These are phyloP conservation scores for Orchesella cincta DNA, from an alignment of 1,140 invertebrate genomes.

Conservation along the genomic window DNA sequence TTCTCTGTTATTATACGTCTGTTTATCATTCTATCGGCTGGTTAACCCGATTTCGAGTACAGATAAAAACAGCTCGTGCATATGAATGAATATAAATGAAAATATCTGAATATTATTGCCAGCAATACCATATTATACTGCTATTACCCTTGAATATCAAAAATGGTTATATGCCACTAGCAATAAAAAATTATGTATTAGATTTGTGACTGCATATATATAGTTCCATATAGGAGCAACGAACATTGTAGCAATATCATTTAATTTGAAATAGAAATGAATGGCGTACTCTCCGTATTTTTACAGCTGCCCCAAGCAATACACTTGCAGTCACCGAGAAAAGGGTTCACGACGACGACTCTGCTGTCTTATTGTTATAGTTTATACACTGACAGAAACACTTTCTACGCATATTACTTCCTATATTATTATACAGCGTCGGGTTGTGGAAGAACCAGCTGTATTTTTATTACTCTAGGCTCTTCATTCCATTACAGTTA, in stretches of 20 bases:
- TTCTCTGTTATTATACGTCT: not conserved
- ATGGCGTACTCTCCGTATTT: not conserved
- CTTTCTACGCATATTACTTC: not conserved
- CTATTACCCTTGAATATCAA: too few species aligned
- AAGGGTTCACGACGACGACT: conserved; percentile 11
- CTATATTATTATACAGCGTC: not conserved
- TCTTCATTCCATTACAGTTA: conserved; percentile 22
- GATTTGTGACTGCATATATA: not conserved
- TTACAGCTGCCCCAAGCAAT: conserved; percentile 8
- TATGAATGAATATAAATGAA: not conserved
- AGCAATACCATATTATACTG: too few species aligned
- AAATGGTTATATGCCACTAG: not conserved
- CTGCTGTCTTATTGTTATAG: not conserved
- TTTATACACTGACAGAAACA: not conserved
- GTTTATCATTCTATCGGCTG: conserved; percentile 11
- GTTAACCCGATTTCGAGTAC: not conserved
- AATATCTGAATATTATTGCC: not conserved
- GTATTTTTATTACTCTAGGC: conserved; percentile 11
- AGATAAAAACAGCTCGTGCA: not conserved
- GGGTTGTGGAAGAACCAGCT: not conserved
- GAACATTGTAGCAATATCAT: not conserved
- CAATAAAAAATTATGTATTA: conserved; percentile 16
- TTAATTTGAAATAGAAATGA: not conserved
- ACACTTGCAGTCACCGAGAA: not conserved
- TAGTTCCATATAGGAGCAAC: not conserved